Evolutionary conservation across 2,113 vertebrate genomes (phyloP).

Genomic region (Eubucco bourcierii): DNA sequence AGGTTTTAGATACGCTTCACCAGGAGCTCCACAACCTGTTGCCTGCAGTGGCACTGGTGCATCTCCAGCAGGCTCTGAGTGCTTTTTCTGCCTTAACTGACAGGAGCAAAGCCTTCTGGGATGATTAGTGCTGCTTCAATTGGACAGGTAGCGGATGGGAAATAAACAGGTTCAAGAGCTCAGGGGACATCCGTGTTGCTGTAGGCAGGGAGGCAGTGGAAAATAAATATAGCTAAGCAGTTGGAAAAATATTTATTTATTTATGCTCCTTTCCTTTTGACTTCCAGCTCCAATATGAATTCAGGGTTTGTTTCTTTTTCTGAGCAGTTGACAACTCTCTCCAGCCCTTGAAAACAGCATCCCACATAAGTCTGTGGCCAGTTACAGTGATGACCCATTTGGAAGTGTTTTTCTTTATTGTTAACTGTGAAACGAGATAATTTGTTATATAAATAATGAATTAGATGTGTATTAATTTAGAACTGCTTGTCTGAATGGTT

Average conservation of each 20-base stretch:
- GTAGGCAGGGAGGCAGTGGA: conserved; percentile 59
- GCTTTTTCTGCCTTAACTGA: conserved; percentile 50
- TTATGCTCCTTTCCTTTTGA: conserved; percentile 55
- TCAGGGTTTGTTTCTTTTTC: not conserved
- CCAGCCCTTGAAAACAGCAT: not conserved
- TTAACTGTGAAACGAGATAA: conserved; percentile 57
- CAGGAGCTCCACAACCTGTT: conserved; percentile 36
- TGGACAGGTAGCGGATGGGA: conserved; percentile 34
- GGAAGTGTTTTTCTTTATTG: conserved; percentile 45
- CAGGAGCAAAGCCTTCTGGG: conserved; percentile 51
- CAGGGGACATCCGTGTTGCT: conserved; percentile 62
- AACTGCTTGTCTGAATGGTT: conserved; percentile 51
- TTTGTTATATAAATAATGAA: conserved; percentile 72
- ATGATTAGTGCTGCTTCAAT: conserved; percentile 71
- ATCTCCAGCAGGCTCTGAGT: conserved; percentile 49
- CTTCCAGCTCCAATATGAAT: not conserved
- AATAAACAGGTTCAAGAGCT: conserved; percentile 63
- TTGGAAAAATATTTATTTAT: conserved; percentile 71
- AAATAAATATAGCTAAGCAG: conserved; percentile 71
- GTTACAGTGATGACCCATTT: conserved; percentile 36
- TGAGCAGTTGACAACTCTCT: not conserved
- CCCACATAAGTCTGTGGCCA: not conserved
- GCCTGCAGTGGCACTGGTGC: conserved; percentile 7
- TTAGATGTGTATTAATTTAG: conserved; percentile 58
- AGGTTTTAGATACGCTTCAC: conserved; percentile 28